These are phyloP conservation scores for Synchiropus splendidus DNA, from an alignment of 2,113 vertebrate genomes.

Conservation along the genomic window DNA sequence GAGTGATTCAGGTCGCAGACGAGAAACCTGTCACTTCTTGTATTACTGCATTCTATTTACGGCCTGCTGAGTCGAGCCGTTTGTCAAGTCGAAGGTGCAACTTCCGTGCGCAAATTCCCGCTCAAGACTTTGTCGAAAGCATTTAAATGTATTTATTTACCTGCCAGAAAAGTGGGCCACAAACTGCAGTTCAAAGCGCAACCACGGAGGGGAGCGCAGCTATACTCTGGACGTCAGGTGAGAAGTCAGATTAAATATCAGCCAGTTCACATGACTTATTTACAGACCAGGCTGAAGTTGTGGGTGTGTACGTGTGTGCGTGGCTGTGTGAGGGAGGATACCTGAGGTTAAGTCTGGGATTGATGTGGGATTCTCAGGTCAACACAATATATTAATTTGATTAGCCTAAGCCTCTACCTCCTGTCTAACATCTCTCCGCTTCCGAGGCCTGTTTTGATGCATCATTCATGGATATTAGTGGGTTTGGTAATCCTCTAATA, in stretches of 20 bases:
- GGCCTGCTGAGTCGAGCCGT: background rate
- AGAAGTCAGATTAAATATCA: background rate
- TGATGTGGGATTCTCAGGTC: background rate
- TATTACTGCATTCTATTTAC: background rate
- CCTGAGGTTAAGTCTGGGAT: background rate
- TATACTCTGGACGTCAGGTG: background rate
- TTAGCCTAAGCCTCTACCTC: background rate
- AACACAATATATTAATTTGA: background rate
- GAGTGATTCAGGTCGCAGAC: background rate
- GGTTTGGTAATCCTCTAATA: too few species aligned
- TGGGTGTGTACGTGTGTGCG: background rate
- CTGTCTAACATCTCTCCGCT: too few species aligned
- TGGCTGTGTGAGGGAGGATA: background rate
- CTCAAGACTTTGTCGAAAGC: too few species aligned
- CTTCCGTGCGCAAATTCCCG: too few species aligned
- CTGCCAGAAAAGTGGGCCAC: too few species aligned
- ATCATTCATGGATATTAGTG: too few species aligned
- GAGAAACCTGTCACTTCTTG: conserved; percentile 1
- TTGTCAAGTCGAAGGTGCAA: too few species aligned
- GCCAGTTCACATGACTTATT: background rate
- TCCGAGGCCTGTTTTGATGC: too few species aligned
- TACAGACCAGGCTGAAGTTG: background rate
- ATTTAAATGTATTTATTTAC: too few species aligned
- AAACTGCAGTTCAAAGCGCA: too few species aligned
- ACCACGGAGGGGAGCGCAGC: too few species aligned